Percentiles rank a stretch among this genome's conserved stretches.
These are phyloP conservation scores for Sibirionetta formosa DNA, from an alignment of 2,797 vertebrate genomes.

Conservation along the genomic window DNA sequence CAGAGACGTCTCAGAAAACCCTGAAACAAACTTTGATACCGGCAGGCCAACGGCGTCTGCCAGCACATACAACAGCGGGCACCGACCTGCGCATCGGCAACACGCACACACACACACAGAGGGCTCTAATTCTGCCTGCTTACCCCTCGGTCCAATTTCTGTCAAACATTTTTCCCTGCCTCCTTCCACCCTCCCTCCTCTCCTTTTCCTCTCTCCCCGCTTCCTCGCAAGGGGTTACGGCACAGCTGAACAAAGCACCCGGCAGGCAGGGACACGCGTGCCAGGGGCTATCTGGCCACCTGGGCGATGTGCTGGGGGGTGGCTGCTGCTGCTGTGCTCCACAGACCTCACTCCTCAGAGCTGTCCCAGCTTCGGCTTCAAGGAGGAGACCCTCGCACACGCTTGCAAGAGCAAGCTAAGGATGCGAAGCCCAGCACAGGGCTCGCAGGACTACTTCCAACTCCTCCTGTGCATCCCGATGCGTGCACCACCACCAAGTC, in stretches of 20 bases:
- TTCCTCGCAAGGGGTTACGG: background rate
- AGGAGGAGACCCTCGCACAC: no score
- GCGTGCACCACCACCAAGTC: no score
- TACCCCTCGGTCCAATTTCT: background rate
- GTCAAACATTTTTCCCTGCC: background rate
- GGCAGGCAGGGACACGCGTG: background rate
- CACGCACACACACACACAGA: background rate
- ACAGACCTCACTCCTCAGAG: no score
- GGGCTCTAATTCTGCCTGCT: background rate
- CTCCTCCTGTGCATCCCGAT: no score
- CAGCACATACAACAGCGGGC: background rate
- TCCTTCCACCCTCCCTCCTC: background rate
- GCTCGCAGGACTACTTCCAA: no score
- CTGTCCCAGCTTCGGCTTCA: no score
- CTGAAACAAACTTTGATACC: background rate
- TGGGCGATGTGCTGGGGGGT: background rate
- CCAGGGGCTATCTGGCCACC: background rate
- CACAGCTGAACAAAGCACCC: rapidly evolving
- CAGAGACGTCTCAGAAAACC: constrained; percentile 18
- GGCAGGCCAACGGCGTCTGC: background rate
- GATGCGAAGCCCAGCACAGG: no score
- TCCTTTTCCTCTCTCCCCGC: background rate
- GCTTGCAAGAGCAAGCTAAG: no score
- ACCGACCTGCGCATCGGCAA: background rate
- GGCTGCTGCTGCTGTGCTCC: no score